phyloP scores from a whole-genome alignment of 2,888 invertebrate species.

The Eutolmus rufibarbis region DNA sequence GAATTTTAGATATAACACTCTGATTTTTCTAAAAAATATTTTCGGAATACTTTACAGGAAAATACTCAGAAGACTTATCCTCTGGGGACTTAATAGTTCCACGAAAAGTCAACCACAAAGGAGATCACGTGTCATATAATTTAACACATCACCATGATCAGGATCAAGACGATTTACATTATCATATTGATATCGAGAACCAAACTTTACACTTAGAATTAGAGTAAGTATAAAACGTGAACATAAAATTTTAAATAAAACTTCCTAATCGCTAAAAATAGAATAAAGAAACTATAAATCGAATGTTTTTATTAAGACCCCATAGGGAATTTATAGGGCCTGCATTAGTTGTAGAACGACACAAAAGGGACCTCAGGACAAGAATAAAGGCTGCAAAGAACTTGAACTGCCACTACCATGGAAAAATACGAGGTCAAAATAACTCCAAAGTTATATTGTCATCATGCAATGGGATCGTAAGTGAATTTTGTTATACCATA shows the following conservation, averaged over 20 bases:
- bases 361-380: constrained; percentile 65
- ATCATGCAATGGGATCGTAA: constrained; percentile 84
- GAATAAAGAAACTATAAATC: not conserved
- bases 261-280: not conserved
- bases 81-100: constrained; percentile 59
- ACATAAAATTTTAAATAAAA: not conserved
- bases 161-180: constrained; percentile 48
- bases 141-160: constrained; percentile 57
- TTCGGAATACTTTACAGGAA: constrained; percentile 51
- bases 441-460: constrained; percentile 79
- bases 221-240: constrained; percentile 54
- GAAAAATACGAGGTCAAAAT: constrained; percentile 74
- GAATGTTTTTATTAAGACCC: constrained; percentile 64
- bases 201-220: constrained; percentile 61
- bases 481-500: constrained; percentile 55
- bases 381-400: constrained; percentile 65
- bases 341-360: constrained; percentile 75
- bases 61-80: constrained; percentile 57
- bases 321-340: constrained; percentile 74
- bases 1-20: not conserved
- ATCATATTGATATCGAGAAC: constrained; percentile 55
- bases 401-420: constrained; percentile 80
- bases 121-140: constrained; percentile 58
- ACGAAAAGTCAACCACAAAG: constrained; percentile 57
- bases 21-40: not conserved